These are phyloP conservation scores for Aplocera efformata DNA, from an alignment of 2,888 invertebrate species.

Conservation along the genomic window DNA sequence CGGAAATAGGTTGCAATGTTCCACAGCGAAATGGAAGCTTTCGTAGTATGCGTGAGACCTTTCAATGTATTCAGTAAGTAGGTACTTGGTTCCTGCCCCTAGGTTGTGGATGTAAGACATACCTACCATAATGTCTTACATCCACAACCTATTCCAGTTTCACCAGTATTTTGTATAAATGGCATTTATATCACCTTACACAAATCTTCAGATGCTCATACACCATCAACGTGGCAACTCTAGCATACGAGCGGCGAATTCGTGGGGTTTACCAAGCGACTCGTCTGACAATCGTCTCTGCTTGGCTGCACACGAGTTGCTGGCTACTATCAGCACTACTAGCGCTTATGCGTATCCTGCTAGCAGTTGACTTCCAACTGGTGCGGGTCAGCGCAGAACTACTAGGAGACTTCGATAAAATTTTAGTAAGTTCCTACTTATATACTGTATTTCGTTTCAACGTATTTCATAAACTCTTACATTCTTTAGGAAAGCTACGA, in stretches of 20 bases:
- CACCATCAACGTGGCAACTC: conserved; percentile 64
- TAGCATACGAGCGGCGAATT: conserved; percentile 64
- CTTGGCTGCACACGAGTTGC: conserved; percentile 69
- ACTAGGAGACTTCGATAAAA: conserved; percentile 55
- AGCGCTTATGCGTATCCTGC: conserved; percentile 46
- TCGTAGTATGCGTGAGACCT: no score
- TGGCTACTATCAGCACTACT: conserved; percentile 62
- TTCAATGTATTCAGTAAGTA: no score
- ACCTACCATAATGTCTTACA: no score
- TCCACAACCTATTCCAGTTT: no score
- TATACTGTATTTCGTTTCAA: no score
- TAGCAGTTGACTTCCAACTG: conserved; percentile 66
- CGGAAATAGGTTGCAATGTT: no score
- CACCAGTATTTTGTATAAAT: no score
- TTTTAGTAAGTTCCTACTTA: conserved; percentile 47
- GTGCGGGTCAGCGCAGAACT: conserved; percentile 53
- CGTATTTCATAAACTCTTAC: neutral
- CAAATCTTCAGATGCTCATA: conserved; percentile 43
- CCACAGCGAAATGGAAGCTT: no score
- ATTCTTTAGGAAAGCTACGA: conserved; percentile 55
- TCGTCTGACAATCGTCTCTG: conserved; percentile 57
- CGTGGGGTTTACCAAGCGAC: conserved; percentile 70
- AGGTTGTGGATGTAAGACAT: no score
- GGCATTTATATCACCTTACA: neutral
- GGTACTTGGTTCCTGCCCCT: no score